Percentiles rank a stretch among this genome's conserved stretches.
phyloP scores from a whole-genome alignment of 1,140 invertebrate species.

The Euglossa dilemma region DNA sequence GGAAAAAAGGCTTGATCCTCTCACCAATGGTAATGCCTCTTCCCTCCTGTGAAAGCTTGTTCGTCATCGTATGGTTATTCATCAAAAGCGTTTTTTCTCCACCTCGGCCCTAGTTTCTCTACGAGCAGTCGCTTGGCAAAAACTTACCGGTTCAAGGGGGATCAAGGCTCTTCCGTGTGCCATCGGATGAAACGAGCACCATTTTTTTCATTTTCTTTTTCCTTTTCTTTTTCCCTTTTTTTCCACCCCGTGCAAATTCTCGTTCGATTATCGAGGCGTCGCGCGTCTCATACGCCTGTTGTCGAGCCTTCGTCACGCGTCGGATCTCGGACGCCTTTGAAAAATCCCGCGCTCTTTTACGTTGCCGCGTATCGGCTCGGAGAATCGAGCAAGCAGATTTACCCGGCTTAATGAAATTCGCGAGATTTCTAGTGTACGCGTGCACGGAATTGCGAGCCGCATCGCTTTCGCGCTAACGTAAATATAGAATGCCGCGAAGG shows the following conservation, averaged over 20 bases:
- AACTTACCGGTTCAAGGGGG: slow-evolving; percentile 18
- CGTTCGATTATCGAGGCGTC: background rate
- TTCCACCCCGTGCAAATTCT: slow-evolving; percentile 1
- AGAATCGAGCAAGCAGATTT: background rate
- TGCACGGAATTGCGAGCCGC: background rate
- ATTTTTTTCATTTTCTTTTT: background rate
- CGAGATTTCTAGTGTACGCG: background rate
- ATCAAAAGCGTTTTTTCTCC: slow-evolving; percentile 27
- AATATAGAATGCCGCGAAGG: background rate
- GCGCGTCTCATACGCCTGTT: background rate
- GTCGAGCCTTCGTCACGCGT: too few species aligned
- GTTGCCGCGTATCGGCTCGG: background rate
- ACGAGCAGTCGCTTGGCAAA: background rate
- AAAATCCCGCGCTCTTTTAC: too few species aligned
- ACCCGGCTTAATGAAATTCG: background rate
- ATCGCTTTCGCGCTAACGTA: background rate
- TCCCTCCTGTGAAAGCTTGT: slow-evolving; percentile 2
- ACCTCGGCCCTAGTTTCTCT: too few species aligned
- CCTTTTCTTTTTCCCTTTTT: too few species aligned
- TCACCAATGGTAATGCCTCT: slow-evolving; percentile 34
- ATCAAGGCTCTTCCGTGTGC: background rate
- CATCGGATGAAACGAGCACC: background rate
- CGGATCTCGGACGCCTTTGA: too few species aligned
- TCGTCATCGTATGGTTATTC: slow-evolving; percentile 52
- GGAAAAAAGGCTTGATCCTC: slow-evolving; percentile 2